Evolutionary conservation across 2,797 vertebrate species (phyloP), one percentile per base, ranked within the genome.

Genomic region (Gila robusta): DNA sequence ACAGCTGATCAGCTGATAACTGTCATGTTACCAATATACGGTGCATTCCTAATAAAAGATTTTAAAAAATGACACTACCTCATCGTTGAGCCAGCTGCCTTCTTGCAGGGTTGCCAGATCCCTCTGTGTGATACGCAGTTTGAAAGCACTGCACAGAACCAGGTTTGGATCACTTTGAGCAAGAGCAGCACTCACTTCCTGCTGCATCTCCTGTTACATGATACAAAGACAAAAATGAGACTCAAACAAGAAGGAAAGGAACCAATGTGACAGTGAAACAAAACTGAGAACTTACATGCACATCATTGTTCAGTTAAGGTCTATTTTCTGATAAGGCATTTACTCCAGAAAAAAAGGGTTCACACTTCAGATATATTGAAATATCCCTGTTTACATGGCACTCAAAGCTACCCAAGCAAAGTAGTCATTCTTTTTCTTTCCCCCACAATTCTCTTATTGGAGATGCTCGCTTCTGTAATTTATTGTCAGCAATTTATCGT

Each of bases 61-160:
- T 11, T 49, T 44, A 37, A 37, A 12, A 37, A 39, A 96, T 96
- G 2, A 44, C 10, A 54, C 23, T 91, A 98, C 98, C 96, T 97
- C 96, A 85, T 99, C 98, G 0, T 99, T 99, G 67, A 99, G 97
- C 98, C 98, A 99, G 87, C 92, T 89, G 2, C 92, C 94, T 67
- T 97, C 96, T 91, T 90, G 94, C 54, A 99, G 94, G 0, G 98
- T 98, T 76, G 93, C 91, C 93, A 99, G 94, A 91, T 99, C 98
- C 88, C 96, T 95, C 87, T 96, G 96, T 8, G 97, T 99, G 79
- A 99, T 96, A 32, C 92, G 93, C 11, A 98, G 92, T 90, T 97
- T 98, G 92, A 98, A 98, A 90, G 97, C 97, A 0, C 95, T 95
- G 90, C 97, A 98, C 41, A 99, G 81, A 82, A 99, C 90, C 32